Conservation (phyloP, 2,113 vertebrate species). For the Scytalopus superciliaris region DNA sequence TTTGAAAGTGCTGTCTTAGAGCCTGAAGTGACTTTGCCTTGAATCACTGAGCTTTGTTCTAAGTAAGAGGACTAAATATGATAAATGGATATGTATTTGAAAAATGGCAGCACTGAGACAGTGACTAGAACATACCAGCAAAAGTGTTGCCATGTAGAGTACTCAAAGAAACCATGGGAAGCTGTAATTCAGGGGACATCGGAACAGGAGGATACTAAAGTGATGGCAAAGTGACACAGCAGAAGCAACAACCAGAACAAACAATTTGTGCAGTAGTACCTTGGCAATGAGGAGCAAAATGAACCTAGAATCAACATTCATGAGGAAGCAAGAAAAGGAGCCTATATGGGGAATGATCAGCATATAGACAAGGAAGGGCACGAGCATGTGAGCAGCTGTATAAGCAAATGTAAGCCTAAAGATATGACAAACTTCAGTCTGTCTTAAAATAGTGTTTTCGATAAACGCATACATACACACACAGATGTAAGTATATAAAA, state of each 20-base stretch:
- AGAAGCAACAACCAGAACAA: not conserved
- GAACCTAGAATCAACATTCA: not conserved
- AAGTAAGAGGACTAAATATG: not conserved
- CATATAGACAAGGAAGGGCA: not conserved
- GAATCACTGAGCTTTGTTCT: not conserved
- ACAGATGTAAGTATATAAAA: not conserved
- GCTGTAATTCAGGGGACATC: not conserved
- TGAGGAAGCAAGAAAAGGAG: not conserved
- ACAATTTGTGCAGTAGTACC: not conserved
- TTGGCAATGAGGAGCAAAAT: not conserved
- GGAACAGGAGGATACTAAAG: not conserved
- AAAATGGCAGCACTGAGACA: not conserved
- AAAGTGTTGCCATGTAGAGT: not conserved
- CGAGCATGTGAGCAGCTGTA: not conserved
- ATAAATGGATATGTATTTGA: not conserved
- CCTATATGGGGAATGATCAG: not conserved
- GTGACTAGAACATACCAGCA: not conserved
- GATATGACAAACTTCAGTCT: not conserved
- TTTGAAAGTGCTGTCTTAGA: not conserved
- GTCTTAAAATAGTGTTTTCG: not conserved
- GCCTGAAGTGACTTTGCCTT: not conserved
- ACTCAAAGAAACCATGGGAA: not conserved
- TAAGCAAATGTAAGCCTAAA: not conserved
- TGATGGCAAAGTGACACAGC: not conserved
- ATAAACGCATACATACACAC: not conserved